phyloP scores from a whole-genome alignment of 2,113 vertebrate species.

The Heteronetta atricapilla region DNA sequence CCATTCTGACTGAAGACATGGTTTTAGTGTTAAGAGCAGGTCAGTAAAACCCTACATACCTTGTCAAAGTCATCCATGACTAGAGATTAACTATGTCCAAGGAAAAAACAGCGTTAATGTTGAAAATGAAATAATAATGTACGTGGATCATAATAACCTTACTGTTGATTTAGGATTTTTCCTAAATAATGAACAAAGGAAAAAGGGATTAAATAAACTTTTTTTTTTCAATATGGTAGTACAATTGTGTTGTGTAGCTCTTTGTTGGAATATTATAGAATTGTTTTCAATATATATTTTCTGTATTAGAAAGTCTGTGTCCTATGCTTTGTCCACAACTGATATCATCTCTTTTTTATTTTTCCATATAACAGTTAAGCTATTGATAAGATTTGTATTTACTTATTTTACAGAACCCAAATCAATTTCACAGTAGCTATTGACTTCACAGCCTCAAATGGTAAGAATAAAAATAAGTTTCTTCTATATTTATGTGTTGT shows the following conservation, averaged over 20 bases:
- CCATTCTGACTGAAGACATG: not conserved
- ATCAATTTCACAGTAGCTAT: slow-evolving; percentile 99
- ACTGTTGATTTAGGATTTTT: not conserved
- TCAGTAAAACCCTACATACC: not conserved
- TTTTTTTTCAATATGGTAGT: not conserved
- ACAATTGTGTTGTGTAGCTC: not conserved
- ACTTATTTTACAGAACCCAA: slow-evolving; percentile 88
- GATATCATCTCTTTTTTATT: not conserved
- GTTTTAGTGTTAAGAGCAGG: not conserved
- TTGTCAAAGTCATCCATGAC: not conserved
- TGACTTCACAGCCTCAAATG: slow-evolving; percentile 98
- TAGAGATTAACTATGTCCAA: not conserved
- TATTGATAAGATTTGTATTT: slow-evolving; percentile 53
- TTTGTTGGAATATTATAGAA: not conserved
- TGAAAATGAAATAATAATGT: not conserved
- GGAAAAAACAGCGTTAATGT: not conserved
- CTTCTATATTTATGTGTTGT: not conserved
- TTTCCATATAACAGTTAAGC: not conserved
- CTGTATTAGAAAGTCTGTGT: not conserved
- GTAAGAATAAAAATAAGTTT: slow-evolving; percentile 78
- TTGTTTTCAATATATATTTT: not conserved
- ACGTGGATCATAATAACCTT: not conserved
- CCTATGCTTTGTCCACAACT: not conserved
- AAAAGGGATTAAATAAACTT: not conserved
- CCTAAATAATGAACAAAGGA: not conserved